Evolutionary conservation across 2,113 vertebrate species (phyloP).

Genomic region (Eclectus roratus): DNA sequence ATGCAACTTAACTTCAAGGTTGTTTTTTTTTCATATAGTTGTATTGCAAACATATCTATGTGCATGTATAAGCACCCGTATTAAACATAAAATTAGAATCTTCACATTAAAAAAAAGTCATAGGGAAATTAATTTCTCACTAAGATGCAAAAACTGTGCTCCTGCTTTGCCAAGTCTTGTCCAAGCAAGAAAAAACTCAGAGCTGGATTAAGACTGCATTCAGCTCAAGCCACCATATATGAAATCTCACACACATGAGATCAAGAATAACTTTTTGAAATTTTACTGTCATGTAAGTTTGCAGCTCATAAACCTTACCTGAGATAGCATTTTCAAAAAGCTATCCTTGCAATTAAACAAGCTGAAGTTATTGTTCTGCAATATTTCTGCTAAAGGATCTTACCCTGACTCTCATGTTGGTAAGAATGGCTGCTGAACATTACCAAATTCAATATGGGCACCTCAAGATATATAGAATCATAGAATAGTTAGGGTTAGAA

Average conservation of each 20-base stretch:
- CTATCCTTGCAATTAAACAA: not conserved
- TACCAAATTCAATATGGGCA: not conserved
- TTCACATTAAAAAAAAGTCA: not conserved
- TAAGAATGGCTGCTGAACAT: not conserved
- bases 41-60: not conserved
- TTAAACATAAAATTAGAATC: not conserved
- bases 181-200: not conserved
- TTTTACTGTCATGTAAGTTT: not conserved
- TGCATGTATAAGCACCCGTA: not conserved
- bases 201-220: not conserved
- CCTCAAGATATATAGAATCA: not conserved
- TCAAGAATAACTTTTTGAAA: not conserved
- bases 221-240: not conserved
- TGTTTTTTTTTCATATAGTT: not conserved
- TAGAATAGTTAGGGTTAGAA: too few relatives aligned
- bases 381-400: not conserved
- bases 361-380: not conserved
- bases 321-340: not conserved
- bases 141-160: not conserved
- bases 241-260: not conserved
- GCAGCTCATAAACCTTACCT: not conserved
- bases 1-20: not conserved
- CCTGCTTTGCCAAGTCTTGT: not conserved
- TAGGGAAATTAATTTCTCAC: not conserved
- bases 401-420: not conserved